Conservation (phyloP, 1,140 invertebrate species). For the Liolophura sinensis region DNA sequence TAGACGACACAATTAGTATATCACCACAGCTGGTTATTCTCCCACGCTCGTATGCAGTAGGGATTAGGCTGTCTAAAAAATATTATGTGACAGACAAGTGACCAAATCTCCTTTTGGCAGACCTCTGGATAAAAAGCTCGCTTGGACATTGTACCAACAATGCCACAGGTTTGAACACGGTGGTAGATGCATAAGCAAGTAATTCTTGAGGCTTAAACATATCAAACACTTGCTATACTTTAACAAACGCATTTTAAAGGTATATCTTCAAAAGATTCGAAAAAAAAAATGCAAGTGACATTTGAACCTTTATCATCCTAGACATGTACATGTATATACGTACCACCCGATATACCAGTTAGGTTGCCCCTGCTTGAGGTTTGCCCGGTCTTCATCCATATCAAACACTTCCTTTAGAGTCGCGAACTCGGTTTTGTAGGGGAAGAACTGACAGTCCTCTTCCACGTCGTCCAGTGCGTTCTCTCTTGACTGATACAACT, state of each 20-base stretch:
- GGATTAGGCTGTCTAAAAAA: too few relatives aligned
- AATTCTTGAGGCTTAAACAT: too few relatives aligned
- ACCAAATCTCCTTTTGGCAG: too few relatives aligned
- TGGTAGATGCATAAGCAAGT: slow-evolving; percentile 6
- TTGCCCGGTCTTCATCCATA: slow-evolving; percentile 67
- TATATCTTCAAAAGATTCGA: not conserved
- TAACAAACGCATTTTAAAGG: slow-evolving; percentile 4
- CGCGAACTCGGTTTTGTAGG: slow-evolving; percentile 84
- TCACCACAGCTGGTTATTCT: too few relatives aligned
- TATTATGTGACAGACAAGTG: too few relatives aligned
- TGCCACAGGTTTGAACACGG: not conserved
- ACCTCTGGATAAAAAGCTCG: too few relatives aligned
- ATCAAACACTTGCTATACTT: not conserved
- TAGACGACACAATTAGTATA: too few relatives aligned
- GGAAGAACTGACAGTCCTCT: slow-evolving; percentile 83
- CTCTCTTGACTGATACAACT: slow-evolving; percentile 67
- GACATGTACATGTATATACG: slow-evolving; percentile 46
- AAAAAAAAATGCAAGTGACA: not conserved
- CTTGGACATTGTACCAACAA: too few relatives aligned
- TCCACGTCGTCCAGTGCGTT: slow-evolving; percentile 35
- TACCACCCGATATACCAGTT: slow-evolving; percentile 93
- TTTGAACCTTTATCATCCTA: not conserved
- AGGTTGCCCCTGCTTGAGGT: slow-evolving; percentile 66
- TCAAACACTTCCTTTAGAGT: slow-evolving; percentile 77
- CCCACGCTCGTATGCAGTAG: too few relatives aligned